Percentiles rank a stretch among this genome's conserved stretches.
phyloP scores from a whole-genome alignment of 2,888 invertebrate species.

The Sesamia inferens region DNA sequence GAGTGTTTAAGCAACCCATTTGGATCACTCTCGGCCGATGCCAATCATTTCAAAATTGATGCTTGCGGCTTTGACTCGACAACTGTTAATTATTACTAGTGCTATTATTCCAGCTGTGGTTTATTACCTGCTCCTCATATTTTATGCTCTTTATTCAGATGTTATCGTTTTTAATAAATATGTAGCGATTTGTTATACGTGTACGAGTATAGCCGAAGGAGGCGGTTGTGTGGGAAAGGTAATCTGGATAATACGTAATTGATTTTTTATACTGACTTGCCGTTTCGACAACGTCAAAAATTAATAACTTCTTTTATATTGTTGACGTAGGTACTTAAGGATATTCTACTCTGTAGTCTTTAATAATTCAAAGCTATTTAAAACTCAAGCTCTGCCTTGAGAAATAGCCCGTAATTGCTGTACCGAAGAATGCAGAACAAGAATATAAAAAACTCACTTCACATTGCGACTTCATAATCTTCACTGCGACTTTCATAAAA shows the following conservation, averaged over 20 bases:
- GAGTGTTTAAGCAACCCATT: constrained; percentile 86
- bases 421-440: constrained; percentile 18
- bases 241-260: constrained; percentile 44
- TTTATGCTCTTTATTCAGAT: constrained; percentile 63
- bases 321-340: not conserved
- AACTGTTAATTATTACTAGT: constrained; percentile 74
- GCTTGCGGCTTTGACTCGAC: constrained; percentile 79
- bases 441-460: constrained; percentile 40
- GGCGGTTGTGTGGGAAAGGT: constrained; percentile 27
- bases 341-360: not conserved
- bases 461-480: constrained; percentile 47
- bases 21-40: constrained; percentile 84
- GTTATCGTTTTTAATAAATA: constrained; percentile 57
- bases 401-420: constrained; percentile 25
- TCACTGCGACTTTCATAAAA: constrained; percentile 42
- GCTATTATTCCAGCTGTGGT: constrained; percentile 63
- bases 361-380: constrained; percentile 15
- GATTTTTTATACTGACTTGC: constrained; percentile 37
- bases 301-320: constrained; percentile 16
- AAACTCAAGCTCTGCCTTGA: constrained; percentile 2
- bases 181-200: constrained; percentile 47
- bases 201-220: constrained; percentile 37
- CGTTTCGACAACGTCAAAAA: constrained; percentile 9
- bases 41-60: constrained; percentile 86
- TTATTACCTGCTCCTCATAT: constrained; percentile 61